These are phyloP conservation scores for Ceryle rudis DNA, from an alignment of 2,797 vertebrate genomes.

Conservation along the genomic window DNA sequence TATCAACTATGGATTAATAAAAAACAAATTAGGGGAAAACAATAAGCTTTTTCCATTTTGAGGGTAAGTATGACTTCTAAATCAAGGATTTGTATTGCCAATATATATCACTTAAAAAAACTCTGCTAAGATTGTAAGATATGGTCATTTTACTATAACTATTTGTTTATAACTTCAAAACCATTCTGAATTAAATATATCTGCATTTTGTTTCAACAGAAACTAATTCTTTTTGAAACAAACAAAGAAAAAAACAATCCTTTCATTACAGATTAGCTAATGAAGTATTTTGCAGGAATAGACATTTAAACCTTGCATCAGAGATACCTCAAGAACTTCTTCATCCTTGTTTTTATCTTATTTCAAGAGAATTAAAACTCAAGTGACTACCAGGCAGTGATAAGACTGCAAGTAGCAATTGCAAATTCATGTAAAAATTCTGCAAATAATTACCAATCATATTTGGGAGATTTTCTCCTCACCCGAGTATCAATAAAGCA, in stretches of 20 bases:
- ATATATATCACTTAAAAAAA: neutral
- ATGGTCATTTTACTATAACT: neutral
- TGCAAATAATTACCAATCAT: neutral
- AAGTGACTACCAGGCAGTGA: neutral
- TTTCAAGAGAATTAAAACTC: neutral
- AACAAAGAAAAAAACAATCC: neutral
- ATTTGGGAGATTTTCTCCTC: neutral
- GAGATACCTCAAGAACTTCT: neutral
- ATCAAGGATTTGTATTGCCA: neutral
- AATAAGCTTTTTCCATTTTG: neutral
- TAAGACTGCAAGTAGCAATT: neutral
- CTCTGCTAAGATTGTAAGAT: neutral
- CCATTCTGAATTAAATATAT: neutral
- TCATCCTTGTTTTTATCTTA: neutral
- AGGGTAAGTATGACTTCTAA: neutral
- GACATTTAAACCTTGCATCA: neutral
- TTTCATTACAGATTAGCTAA: neutral
- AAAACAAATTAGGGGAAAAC: constrained; percentile 23
- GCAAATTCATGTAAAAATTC: neutral
- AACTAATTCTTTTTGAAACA: neutral
- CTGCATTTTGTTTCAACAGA: neutral
- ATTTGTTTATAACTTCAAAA: neutral
- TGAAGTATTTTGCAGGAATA: neutral
- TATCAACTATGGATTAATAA: constrained; percentile 16
- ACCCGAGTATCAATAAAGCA: neutral